phyloP scores from a whole-genome alignment of 2,113 vertebrate genomes.

The Ciconia maguari region DNA sequence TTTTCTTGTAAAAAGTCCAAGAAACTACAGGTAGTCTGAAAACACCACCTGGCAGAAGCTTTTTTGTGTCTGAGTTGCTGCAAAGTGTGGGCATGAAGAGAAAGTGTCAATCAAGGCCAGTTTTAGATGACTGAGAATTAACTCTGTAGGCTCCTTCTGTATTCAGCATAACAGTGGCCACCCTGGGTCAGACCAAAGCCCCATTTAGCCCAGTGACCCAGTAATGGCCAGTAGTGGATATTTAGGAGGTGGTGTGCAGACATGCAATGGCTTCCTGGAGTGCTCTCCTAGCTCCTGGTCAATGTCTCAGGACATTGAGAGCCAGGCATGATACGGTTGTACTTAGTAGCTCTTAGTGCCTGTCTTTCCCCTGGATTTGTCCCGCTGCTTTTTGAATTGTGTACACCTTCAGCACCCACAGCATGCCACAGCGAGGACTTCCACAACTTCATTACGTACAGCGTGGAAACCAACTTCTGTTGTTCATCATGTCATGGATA shows the following conservation, averaged over 20 bases:
- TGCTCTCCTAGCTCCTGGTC: not conserved
- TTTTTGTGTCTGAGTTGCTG: not conserved
- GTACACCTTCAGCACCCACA: not conserved
- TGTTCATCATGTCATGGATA: not conserved
- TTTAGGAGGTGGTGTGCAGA: not conserved
- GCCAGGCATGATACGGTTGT: not conserved
- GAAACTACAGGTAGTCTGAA: not conserved
- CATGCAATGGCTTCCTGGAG: not conserved
- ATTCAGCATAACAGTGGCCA: not conserved
- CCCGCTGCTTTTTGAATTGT: not conserved
- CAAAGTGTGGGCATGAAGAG: not conserved
- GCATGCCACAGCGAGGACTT: not conserved
- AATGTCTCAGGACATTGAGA: not conserved
- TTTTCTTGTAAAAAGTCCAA: not conserved
- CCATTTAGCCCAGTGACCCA: not conserved
- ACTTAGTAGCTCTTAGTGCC: not conserved
- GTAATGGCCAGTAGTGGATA: not conserved
- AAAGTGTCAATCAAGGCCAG: not conserved
- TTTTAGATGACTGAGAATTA: not conserved
- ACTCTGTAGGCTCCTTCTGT: not conserved
- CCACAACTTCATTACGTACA: rapidly evolving
- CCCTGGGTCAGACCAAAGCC: not conserved
- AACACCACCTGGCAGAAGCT: not conserved
- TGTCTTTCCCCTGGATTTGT: not conserved
- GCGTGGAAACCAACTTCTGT: not conserved